phyloP scores from a whole-genome alignment of 2,888 invertebrate genomes.

The Liopterus haemorrhoidalis region DNA sequence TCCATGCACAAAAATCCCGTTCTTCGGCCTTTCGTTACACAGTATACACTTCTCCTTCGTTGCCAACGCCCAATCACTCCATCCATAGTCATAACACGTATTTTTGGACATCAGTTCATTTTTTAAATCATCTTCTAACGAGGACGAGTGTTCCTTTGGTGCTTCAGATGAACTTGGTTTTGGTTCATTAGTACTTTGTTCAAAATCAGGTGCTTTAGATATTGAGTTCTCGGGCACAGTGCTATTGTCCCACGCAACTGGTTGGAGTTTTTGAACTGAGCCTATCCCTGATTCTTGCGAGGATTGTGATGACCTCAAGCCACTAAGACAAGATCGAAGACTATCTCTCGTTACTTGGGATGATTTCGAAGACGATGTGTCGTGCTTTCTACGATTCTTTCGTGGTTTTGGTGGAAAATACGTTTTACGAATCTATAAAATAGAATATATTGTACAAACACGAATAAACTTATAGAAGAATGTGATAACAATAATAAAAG shows the following conservation, averaged over 20 bases:
- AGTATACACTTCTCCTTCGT: slow-evolving; percentile 52
- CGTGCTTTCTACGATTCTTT: slow-evolving; percentile 31
- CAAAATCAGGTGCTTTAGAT: neutral
- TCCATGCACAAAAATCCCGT: slow-evolving; percentile 63
- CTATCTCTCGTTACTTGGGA: slow-evolving; percentile 41
- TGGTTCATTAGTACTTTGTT: slow-evolving; percentile 3
- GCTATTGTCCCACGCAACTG: slow-evolving; percentile 39
- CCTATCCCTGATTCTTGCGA: slow-evolving; percentile 44
- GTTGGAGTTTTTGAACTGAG: slow-evolving; percentile 41
- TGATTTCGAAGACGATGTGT: slow-evolving; percentile 17
- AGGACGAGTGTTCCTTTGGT: too few species aligned
- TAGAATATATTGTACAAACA: too few species aligned
- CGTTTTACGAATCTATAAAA: slow-evolving; percentile 58
- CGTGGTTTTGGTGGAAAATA: slow-evolving; percentile 63
- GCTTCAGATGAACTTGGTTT: too few species aligned
- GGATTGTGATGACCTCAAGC: too few species aligned
- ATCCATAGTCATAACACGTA: slow-evolving; percentile 1
- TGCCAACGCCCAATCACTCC: slow-evolving; percentile 35
- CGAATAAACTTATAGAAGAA: too few species aligned
- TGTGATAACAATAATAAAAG: too few species aligned
- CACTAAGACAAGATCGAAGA: slow-evolving; percentile 39
- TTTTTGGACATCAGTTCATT: slow-evolving; percentile 11
- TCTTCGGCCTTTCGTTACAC: slow-evolving; percentile 57
- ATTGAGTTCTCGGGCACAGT: slow-evolving; percentile 37
- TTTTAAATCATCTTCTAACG: slow-evolving; percentile 14